phyloP scores from a whole-genome alignment of 1,140 invertebrate genomes.

The Drosophila sucinea region DNA sequence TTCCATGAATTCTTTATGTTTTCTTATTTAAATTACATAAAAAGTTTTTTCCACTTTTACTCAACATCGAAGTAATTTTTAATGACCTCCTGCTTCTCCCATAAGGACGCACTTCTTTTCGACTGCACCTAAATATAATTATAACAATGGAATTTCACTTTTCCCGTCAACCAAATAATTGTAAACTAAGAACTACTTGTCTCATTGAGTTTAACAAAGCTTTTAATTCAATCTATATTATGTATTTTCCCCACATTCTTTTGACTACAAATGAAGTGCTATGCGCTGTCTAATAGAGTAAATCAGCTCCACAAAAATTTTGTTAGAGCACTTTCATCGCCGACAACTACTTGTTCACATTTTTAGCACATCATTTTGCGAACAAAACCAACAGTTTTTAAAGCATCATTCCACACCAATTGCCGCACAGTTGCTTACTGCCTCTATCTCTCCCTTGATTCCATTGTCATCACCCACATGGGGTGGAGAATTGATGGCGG shows the following conservation, averaged over 20 bases:
- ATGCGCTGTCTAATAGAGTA: constrained; percentile 16
- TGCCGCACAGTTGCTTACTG: not conserved
- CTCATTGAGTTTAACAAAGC: not conserved
- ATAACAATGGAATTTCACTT: too few relatives aligned
- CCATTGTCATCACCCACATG: constrained; percentile 15
- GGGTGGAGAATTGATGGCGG: not conserved
- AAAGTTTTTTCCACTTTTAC: too few relatives aligned
- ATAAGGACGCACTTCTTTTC: too few relatives aligned
- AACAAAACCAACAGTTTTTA: constrained; percentile 29
- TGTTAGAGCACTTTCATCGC: constrained; percentile 6
- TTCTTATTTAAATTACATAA: too few relatives aligned
- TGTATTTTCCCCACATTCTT: too few relatives aligned
- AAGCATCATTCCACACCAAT: constrained; percentile 17
- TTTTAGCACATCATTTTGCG: constrained; percentile 64
- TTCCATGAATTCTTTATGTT: too few relatives aligned
- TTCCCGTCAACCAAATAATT: not conserved
- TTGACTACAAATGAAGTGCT: not conserved
- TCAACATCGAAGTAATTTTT: too few relatives aligned
- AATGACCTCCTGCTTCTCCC: too few relatives aligned
- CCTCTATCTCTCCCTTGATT: not conserved
- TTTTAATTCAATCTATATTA: not conserved
- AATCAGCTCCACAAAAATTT: constrained; percentile 20
- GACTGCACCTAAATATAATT: too few relatives aligned
- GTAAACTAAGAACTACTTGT: not conserved
- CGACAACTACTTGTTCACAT: constrained; percentile 41